Conservation (phyloP, 2,797 vertebrate genomes). For the Coregonus sp. region DNA sequence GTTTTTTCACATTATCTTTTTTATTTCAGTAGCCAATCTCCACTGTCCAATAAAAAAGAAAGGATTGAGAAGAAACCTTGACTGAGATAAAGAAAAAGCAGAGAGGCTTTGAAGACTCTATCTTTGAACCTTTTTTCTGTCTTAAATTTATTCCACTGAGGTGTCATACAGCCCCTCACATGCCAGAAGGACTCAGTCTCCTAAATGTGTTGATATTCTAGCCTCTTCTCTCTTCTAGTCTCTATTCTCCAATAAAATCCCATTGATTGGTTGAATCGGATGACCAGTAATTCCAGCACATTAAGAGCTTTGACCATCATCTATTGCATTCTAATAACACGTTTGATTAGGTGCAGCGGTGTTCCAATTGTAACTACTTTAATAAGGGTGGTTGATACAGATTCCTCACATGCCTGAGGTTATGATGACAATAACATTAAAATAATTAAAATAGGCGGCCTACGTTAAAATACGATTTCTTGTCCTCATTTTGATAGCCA, state of each 20-base stretch:
- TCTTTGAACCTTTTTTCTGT: neutral
- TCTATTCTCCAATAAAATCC: neutral
- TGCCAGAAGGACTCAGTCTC: neutral
- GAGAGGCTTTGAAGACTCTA: neutral
- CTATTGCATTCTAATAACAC: neutral
- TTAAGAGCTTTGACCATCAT: neutral
- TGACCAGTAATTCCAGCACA: neutral
- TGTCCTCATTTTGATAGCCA: neutral
- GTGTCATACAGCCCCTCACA: neutral
- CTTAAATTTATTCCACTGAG: constrained; percentile 1
- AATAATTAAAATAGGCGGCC: neutral
- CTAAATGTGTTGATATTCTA: neutral
- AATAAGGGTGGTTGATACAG: neutral
- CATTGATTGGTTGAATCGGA: neutral
- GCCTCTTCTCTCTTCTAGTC: neutral
- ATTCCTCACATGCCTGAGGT: neutral
- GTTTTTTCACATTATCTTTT: neutral
- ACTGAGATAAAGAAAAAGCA: neutral
- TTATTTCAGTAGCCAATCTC: neutral
- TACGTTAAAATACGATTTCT: neutral
- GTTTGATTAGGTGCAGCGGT: neutral
- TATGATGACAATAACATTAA: neutral
- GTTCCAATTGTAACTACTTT: neutral
- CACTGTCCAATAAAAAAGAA: neutral
- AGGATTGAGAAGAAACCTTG: neutral